Evolutionary conservation across 2,888 invertebrate genomes (phyloP).

Genomic region (Epinotia demarniana): DNA sequence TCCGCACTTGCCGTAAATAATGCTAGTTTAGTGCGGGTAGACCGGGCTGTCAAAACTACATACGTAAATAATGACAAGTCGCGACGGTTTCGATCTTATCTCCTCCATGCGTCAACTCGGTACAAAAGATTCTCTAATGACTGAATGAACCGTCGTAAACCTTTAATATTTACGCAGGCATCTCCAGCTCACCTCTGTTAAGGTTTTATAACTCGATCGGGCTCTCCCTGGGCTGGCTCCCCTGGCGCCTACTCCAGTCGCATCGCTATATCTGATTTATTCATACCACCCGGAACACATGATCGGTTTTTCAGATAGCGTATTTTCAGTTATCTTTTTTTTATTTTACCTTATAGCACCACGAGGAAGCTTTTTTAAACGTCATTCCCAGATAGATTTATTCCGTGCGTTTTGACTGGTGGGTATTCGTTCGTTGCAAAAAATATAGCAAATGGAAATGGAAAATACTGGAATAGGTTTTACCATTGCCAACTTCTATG

Average conservation of each 20-base stretch:
- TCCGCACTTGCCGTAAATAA: slow-evolving; percentile 77
- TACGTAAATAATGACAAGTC: slow-evolving; percentile 79
- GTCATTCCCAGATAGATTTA: slow-evolving; percentile 52
- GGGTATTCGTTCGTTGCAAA: slow-evolving; percentile 46
- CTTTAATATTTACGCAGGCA: slow-evolving; percentile 80
- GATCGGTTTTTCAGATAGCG: slow-evolving; percentile 74
- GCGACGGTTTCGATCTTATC: slow-evolving; percentile 76
- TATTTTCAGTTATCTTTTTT: slow-evolving; percentile 68
- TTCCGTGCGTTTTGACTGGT: slow-evolving; percentile 52
- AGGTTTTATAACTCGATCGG: slow-evolving; percentile 77
- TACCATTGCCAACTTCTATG: slow-evolving; percentile 46
- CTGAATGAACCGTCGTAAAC: slow-evolving; percentile 81
- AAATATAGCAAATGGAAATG: slow-evolving; percentile 45
- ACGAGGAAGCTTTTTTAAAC: slow-evolving; percentile 63
- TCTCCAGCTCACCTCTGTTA: slow-evolving; percentile 79
- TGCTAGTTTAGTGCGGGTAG: slow-evolving; percentile 71
- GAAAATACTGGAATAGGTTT: slow-evolving; percentile 44
- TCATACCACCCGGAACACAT: slow-evolving; percentile 81
- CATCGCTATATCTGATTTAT: slow-evolving; percentile 80
- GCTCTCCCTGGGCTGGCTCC: slow-evolving; percentile 65
- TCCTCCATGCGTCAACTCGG: slow-evolving; percentile 68
- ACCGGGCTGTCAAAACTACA: slow-evolving; percentile 77
- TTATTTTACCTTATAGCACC: slow-evolving; percentile 59
- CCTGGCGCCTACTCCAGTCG: slow-evolving; percentile 74
- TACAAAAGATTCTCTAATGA: slow-evolving; percentile 80